Percentiles rank a stretch among this genome's conserved stretches.
Conservation (phyloP, 2,113 vertebrate genomes). For the Triplophysa tibetana region DNA sequence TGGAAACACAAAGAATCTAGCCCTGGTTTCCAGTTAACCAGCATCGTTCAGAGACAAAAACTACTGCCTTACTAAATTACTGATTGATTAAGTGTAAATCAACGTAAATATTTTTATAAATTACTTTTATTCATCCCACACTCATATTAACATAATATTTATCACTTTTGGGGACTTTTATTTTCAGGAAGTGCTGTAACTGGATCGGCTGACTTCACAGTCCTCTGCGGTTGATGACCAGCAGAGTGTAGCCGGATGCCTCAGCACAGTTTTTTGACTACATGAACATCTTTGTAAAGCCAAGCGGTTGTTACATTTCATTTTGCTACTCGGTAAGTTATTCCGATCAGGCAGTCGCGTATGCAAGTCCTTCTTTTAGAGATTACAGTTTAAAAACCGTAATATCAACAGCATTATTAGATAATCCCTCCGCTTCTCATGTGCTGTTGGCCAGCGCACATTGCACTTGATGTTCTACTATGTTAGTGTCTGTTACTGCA, state of each 20-base stretch:
- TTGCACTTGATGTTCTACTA: constrained; percentile 30
- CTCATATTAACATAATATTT: constrained; percentile 43
- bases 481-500: constrained; percentile 21
- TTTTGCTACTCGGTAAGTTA: constrained; percentile 49
- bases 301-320: constrained; percentile 8
- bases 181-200: constrained; percentile 41
- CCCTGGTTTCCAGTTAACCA: neutral
- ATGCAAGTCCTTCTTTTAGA: neutral
- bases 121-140: too few species aligned
- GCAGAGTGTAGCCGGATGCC: constrained; percentile 37
- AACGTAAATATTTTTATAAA: too few species aligned
- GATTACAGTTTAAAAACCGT: neutral
- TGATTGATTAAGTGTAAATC: too few species aligned
- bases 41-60: too few species aligned
- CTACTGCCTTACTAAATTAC: too few species aligned
- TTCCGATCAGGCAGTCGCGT: neutral
- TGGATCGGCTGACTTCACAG: constrained; percentile 4
- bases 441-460: constrained; percentile 26
- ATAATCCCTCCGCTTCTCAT: constrained; percentile 8
- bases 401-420: neutral
- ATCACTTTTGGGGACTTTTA: neutral
- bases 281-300: constrained; percentile 36
- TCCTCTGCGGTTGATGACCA: constrained; percentile 26
- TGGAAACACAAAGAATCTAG: neutral
- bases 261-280: constrained; percentile 28